phyloP scores from a whole-genome alignment of 2,797 vertebrate species.

The Propithecus perrieri region DNA sequence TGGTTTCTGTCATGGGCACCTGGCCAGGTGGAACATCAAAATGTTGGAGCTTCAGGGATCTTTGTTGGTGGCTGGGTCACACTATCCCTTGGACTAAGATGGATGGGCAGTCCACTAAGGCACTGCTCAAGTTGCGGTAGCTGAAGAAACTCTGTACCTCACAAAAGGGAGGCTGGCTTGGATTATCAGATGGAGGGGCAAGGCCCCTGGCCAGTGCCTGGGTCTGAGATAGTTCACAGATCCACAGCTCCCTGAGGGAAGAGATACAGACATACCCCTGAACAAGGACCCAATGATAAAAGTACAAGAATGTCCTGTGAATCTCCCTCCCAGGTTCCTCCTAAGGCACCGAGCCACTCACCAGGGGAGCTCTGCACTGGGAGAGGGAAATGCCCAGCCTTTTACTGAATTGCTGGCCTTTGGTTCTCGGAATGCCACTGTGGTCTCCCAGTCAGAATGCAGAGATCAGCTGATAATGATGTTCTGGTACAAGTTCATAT shows the following conservation, averaged over 20 bases:
- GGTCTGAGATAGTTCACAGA: not conserved
- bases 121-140: not conserved
- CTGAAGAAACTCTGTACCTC: not conserved
- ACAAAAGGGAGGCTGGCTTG: not conserved
- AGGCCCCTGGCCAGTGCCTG: not conserved
- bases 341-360: not conserved
- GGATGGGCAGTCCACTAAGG: no score
- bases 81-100: not conserved
- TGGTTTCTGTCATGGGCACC: not conserved
- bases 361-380: not conserved
- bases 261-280: not conserved
- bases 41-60: not conserved
- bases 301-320: not conserved
- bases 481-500: not conserved
- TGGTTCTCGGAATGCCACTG: not conserved
- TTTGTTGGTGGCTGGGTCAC: not conserved
- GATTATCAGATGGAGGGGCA: not conserved
- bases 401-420: not conserved
- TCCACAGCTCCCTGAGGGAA: not conserved
- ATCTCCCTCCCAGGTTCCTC: not conserved
- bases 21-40: not conserved
- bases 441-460: not conserved
- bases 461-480: not conserved
- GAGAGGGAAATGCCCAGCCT: not conserved
- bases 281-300: not conserved